These are phyloP conservation scores for Malurus cyaneus DNA, from an alignment of 2,113 vertebrate species.

Conservation along the genomic window DNA sequence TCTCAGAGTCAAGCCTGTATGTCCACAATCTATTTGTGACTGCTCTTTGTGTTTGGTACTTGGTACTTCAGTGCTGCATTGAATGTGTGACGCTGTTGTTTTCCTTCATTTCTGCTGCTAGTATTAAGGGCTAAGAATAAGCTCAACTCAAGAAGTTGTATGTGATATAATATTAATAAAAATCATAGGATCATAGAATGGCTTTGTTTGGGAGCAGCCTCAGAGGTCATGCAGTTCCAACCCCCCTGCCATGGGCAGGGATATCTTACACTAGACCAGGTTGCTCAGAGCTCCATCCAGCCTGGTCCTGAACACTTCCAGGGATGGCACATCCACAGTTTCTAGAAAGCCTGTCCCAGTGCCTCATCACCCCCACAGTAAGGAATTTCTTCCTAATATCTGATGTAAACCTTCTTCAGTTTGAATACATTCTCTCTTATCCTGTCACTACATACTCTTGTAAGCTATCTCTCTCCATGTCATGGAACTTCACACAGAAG, in stretches of 20 bases:
- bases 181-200: not conserved
- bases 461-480: not conserved
- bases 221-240: not conserved
- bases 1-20: fast-evolving
- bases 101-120: not conserved
- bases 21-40: not conserved
- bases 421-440: not conserved
- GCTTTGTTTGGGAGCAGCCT: not conserved
- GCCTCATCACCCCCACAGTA: not conserved
- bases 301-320: too few relatives aligned
- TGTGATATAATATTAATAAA: not conserved
- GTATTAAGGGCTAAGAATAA: not conserved
- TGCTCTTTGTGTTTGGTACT: not conserved
- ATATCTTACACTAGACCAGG: not conserved
- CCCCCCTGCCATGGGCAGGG: not conserved
- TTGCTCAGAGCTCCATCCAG: not conserved
- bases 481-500: not conserved
- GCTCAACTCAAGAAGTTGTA: not conserved
- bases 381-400: not conserved
- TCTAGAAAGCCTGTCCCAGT: not conserved
- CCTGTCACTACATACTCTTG: not conserved
- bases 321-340: not conserved
- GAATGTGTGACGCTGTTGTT: not conserved
- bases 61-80: not conserved
- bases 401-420: not conserved